Conservation (phyloP, 1,140 invertebrate species). For the Atta texana region DNA sequence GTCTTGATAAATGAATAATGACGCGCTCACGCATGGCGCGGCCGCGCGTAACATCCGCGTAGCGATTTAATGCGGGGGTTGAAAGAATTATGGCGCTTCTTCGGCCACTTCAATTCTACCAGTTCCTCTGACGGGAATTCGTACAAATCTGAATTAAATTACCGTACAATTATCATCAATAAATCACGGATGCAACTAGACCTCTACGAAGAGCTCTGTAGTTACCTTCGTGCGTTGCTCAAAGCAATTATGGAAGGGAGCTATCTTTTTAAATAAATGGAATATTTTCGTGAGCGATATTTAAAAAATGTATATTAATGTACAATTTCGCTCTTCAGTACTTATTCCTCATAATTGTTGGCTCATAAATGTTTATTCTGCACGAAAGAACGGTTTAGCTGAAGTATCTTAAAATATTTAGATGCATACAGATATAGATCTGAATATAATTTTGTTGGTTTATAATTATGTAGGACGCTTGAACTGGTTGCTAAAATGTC, state of each 20-base stretch:
- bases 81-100: slow-evolving; percentile 47
- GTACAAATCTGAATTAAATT: slow-evolving; percentile 53
- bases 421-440: too few relatives aligned
- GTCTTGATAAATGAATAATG: slow-evolving; percentile 67
- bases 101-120: slow-evolving; percentile 31
- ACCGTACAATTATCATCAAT: slow-evolving; percentile 52
- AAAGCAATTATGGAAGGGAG: background rate
- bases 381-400: background rate
- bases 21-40: slow-evolving; percentile 27
- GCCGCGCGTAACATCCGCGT: slow-evolving; percentile 9
- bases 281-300: background rate
- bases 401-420: too few relatives aligned
- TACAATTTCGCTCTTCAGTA: background rate
- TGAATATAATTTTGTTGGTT: too few relatives aligned
- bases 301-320: slow-evolving; percentile 4
- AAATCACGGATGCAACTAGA: slow-evolving; percentile 45
- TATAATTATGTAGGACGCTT: too few relatives aligned
- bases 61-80: slow-evolving; percentile 19
- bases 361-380: background rate
- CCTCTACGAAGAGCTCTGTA: background rate
- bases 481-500: too few relatives aligned
- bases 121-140: slow-evolving; percentile 20
- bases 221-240: background rate
- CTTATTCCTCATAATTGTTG: background rate
- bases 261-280: slow-evolving; percentile 12